Percentiles rank a stretch among this genome's conserved stretches.
Evolutionary conservation across 2,888 invertebrate species (phyloP).

Genomic region (Nemurella pictetii): DNA sequence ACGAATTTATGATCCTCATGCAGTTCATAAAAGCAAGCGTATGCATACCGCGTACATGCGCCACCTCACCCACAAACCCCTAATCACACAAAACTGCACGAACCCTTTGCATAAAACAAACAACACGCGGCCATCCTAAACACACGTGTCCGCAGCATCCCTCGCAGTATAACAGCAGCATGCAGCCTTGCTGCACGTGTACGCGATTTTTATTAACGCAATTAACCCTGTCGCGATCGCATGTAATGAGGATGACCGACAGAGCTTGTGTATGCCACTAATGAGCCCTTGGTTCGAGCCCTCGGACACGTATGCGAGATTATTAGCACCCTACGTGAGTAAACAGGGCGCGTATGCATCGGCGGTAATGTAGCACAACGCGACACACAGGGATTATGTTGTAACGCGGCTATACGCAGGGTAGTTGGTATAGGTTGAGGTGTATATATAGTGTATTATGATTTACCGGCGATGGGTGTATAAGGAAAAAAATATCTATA

Average conservation of each 20-base stretch:
- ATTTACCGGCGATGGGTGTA: background rate
- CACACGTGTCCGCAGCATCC: background rate
- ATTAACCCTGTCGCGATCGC: background rate
- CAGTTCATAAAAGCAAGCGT: too few species aligned
- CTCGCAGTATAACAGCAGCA: too few species aligned
- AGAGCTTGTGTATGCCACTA: constrained; percentile 45
- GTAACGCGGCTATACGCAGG: background rate
- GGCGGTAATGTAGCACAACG: background rate
- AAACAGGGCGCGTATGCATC: background rate
- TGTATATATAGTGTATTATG: too few species aligned
- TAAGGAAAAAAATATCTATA: background rate
- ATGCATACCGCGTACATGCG: too few species aligned
- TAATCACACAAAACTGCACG: too few species aligned
- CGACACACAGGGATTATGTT: background rate
- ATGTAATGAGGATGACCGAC: background rate
- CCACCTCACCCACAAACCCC: too few species aligned
- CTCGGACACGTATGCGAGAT: constrained; percentile 56
- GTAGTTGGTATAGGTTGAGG: too few species aligned
- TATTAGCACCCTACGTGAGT: constrained; percentile 42
- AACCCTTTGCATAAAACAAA: too few species aligned
- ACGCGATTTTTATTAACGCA: background rate
- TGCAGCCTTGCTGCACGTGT: background rate
- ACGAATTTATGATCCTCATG: too few species aligned
- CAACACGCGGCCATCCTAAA: too few species aligned
- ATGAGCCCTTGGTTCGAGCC: constrained; percentile 57